These are phyloP conservation scores for Rotaria sp. DNA, from an alignment of 2,888 invertebrate genomes.

Conservation along the genomic window DNA sequence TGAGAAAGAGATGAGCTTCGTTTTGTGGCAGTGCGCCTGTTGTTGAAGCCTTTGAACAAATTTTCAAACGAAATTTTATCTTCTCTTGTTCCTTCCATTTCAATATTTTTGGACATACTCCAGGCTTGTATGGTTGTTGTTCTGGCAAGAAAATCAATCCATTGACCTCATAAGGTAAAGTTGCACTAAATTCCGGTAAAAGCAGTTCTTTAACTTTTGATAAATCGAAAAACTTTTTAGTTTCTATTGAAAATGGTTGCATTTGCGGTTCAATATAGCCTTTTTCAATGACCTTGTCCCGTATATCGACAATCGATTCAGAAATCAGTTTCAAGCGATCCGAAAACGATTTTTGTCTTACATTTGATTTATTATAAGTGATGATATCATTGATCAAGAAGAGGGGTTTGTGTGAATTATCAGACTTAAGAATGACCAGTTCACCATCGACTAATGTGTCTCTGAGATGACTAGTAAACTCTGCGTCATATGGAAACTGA, in stretches of 20 bases:
- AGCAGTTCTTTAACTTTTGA: background rate
- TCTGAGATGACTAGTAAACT: background rate
- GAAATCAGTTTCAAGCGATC: background rate
- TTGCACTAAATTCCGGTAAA: background rate
- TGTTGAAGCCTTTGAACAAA: background rate
- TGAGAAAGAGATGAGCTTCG: background rate
- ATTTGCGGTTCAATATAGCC: background rate
- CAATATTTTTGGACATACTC: background rate
- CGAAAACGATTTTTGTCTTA: background rate
- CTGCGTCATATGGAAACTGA: background rate
- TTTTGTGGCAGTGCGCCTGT: background rate
- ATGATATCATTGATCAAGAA: background rate
- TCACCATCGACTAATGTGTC: slow-evolving; percentile 10
- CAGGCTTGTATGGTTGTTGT: background rate
- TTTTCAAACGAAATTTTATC: background rate
- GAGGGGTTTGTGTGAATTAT: background rate
- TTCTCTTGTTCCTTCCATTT: background rate
- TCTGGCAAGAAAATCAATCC: background rate
- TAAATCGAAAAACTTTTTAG: background rate
- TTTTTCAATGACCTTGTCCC: background rate
- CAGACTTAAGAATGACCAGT: background rate
- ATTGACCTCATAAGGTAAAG: background rate
- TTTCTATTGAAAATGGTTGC: background rate
- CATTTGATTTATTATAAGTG: background rate
- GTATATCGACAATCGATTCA: background rate